Evolutionary conservation across 2,797 vertebrate genomes (phyloP).

Genomic region (Holocentrus rufus): DNA sequence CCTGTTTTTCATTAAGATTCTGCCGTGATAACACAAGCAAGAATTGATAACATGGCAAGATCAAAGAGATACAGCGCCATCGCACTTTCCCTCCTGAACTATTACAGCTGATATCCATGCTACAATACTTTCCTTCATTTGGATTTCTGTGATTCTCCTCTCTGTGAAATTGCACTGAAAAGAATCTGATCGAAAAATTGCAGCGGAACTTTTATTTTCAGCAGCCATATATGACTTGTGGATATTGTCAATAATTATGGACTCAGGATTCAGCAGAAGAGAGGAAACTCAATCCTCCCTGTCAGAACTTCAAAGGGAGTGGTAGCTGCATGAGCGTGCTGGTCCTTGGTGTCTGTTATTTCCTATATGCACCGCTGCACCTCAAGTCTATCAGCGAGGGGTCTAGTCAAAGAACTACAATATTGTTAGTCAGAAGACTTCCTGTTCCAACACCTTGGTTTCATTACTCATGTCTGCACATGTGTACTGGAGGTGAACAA

Average conservation of each 20-base stretch:
- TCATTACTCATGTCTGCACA: conserved; percentile 55
- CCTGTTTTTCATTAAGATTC: conserved; percentile 56
- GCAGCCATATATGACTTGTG: conserved; percentile 45
- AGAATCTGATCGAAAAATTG: conserved; percentile 61
- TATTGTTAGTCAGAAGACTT: conserved; percentile 65
- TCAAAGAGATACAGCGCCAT: conserved; percentile 53
- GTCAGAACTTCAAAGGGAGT: conserved; percentile 75
- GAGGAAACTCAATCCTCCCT: conserved; percentile 56
- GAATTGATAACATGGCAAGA: conserved; percentile 35
- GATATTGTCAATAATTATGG: conserved; percentile 75
- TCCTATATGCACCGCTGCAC: conserved; percentile 56
- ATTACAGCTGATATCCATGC: conserved; percentile 75
- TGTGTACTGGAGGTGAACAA: conserved; percentile 34
- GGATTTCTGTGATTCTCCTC: conserved; percentile 63
- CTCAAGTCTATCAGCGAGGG: conserved; percentile 71
- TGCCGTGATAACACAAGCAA: conserved; percentile 36
- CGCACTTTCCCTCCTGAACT: conserved; percentile 59
- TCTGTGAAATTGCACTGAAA: conserved; percentile 70
- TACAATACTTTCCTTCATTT: conserved; percentile 67
- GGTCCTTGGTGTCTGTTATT: conserved; percentile 66
- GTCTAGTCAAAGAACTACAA: conserved; percentile 67
- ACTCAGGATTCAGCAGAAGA: conserved; percentile 51
- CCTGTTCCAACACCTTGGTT: conserved; percentile 61
- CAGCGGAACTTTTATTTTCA: conserved; percentile 66
- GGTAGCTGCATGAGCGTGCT: conserved; percentile 55